Conservation (phyloP, 2,888 invertebrate genomes). For the Andrena marginata region DNA sequence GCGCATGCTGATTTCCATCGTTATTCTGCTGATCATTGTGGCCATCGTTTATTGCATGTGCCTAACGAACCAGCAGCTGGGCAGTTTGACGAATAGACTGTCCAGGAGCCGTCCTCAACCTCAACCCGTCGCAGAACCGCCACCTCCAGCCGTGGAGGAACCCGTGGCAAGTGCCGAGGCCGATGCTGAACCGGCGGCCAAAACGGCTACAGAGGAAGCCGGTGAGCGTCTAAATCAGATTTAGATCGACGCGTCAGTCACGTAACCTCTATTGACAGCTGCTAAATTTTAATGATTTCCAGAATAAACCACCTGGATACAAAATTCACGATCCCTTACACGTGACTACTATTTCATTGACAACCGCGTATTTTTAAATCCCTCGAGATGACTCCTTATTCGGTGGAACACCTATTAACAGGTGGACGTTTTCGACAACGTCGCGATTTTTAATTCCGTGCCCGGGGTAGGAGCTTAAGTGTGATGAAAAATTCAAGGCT, state of each 20-base stretch:
- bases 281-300: not conserved
- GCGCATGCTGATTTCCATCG: constrained; percentile 47
- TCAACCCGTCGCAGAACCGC: not conserved
- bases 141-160: not conserved
- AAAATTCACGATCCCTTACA: not conserved
- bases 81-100: not conserved
- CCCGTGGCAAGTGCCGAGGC: not conserved
- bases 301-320: not conserved
- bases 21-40: constrained; percentile 51
- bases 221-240: not conserved
- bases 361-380: not conserved
- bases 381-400: not conserved
- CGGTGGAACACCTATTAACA: no score
- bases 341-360: not conserved
- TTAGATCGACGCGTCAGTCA: not conserved
- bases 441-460: no score
- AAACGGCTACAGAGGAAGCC: not conserved
- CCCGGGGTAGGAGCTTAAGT: not conserved
- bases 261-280: not conserved
- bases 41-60: constrained; percentile 40
- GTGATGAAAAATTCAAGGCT: not conserved
- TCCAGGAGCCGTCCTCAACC: not conserved
- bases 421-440: no score
- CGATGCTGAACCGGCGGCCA: no score
- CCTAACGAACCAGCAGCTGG: not conserved